Base-by-base conservation (phyloP, 2,797 vertebrate genomes). In the Distichodus sexfasciatus region DNA sequence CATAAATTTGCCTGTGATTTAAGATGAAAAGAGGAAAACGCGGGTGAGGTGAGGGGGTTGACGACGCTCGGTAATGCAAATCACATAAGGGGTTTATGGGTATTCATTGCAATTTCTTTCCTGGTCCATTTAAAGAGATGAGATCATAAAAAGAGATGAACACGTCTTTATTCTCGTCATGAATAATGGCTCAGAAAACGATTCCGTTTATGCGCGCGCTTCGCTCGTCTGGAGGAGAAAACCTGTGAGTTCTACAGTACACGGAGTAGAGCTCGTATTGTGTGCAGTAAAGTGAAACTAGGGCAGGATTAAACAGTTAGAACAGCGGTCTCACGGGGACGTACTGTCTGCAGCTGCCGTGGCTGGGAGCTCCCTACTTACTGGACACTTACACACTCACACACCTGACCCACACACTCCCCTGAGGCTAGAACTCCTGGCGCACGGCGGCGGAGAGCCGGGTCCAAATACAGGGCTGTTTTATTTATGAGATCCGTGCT, bases 201-300 rank as follows among this genome's bases (percentile, higher is more conserved):
- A 60, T 60, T 43, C 28, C 35, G 61, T 35, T 70, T 62, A 24
- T 41, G 48, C 68, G 10, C 46, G 29, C 58, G 19, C 68, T 35
- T 12, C 31, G 35, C 12, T 35, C 21, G 47, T 44, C 36, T 54
- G 10, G n/a, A 17, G 44, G 54, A 28, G 59, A 26, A 41, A 48
- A 6, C 11, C 7, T 50, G 43, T 7, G 51, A 44, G 43, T 48
- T 47, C 31, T 23, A 21, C 11, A 6, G 53, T 4, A 11, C 24
- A 47, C 35, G 54, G 48, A 50, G 54, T 59, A 29, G 23, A 61
- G 47, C 38, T 48, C 19, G 19, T 62, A 19, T 51, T 69, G 35
- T 26, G 35, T 60, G 43, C 19, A 51, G 15, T 43, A 17, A 17
- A 60, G 38, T 54, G 28, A 70, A 69, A 70, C 47, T 53, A 54